These are phyloP conservation scores for Eptesicus fuscus DNA, from an alignment of 2,113 vertebrate genomes.

Conservation along the genomic window DNA sequence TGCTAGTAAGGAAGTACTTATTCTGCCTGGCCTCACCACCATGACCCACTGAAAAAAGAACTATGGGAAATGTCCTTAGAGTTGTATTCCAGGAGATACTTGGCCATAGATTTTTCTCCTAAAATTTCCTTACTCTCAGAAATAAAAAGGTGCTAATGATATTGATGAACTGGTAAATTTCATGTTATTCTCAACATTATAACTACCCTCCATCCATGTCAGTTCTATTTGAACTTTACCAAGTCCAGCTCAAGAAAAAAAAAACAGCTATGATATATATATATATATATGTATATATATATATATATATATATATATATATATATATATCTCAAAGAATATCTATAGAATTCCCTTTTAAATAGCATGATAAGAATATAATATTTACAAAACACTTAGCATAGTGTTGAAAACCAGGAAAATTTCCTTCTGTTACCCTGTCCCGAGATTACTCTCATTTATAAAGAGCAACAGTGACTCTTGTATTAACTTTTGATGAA, in stretches of 20 bases:
- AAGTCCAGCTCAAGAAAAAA: neutral
- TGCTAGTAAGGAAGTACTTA: neutral
- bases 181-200: neutral
- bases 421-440: neutral
- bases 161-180: neutral
- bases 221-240: neutral
- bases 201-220: neutral
- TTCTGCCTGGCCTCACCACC: neutral
- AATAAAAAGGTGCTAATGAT: neutral
- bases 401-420: neutral
- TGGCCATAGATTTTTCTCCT: neutral
- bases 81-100: neutral
- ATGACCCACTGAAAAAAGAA: neutral
- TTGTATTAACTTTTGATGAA: neutral
- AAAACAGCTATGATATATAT: neutral
- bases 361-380: neutral
- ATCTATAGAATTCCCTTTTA: neutral
- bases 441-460: neutral
- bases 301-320: neutral
- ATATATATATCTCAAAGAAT: neutral
- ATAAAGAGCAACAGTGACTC: neutral
- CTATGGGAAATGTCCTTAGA: neutral
- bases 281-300: neutral
- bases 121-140: neutral
- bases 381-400: neutral